Evolutionary conservation across 2,888 invertebrate species (phyloP).

Genomic region (Gastrophysa polygoni): DNA sequence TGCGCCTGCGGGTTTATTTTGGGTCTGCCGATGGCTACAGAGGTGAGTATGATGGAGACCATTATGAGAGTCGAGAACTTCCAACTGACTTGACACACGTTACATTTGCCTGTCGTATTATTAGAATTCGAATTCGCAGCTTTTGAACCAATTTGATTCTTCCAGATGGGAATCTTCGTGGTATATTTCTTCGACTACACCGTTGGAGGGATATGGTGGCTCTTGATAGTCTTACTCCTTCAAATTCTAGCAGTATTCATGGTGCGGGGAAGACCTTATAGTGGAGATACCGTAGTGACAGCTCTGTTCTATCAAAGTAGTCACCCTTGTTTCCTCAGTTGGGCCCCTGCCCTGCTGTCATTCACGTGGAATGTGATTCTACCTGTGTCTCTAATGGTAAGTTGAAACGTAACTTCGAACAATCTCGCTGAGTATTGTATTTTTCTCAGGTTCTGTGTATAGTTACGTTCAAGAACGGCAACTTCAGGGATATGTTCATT

Average conservation of each 20-base stretch:
- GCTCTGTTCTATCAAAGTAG: constrained; percentile 64
- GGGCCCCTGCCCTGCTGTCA: constrained; percentile 73
- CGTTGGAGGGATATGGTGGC: constrained; percentile 87
- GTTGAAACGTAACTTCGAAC: constrained; percentile 33
- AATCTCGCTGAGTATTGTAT: neutral
- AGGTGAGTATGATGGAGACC: too few relatives aligned
- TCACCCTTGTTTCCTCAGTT: constrained; percentile 60
- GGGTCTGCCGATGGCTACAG: constrained; percentile 86
- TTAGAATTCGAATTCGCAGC: too few relatives aligned
- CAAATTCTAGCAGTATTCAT: constrained; percentile 84
- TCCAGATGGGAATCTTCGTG: constrained; percentile 76
- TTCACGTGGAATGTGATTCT: constrained; percentile 89
- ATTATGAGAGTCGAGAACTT: neutral
- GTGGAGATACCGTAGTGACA: constrained; percentile 74
- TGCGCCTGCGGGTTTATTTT: constrained; percentile 82
- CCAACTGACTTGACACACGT: neutral
- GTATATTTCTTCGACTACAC: constrained; percentile 86
- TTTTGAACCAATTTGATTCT: constrained; percentile 17
- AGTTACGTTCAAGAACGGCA: constrained; percentile 73
- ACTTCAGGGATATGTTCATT: constrained; percentile 70
- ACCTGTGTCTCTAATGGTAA: constrained; percentile 81
- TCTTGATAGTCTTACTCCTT: constrained; percentile 77
- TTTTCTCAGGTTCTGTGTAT: constrained; percentile 66
- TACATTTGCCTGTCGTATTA: neutral
- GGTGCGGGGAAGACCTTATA: constrained; percentile 84